Base-by-base conservation (phyloP, 2,888 invertebrate species). In the Drosophila koepferae region DNA sequence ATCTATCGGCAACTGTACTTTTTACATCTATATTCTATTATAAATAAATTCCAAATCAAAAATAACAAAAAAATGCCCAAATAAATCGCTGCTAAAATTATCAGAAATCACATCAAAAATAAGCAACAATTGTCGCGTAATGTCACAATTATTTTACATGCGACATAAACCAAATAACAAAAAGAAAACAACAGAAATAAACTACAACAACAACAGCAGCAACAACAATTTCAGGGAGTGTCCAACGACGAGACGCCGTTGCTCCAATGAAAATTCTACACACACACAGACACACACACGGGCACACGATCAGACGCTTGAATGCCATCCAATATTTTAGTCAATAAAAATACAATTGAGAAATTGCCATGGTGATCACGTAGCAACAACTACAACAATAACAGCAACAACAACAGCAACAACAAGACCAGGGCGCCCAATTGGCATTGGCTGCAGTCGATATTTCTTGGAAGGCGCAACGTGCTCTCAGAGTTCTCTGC, bases 331-430 rank as follows among this genome's bases (percentile, higher is more conserved):
- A 80, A 84, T 84, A 86, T 80, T 88, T 75, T 80, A 63, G 77
- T 86, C 89, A 86, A 86, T 88, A 90, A 88, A 88, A 85, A 77
- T 75, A 80, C 89, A 89, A 89, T 86, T 86, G 86, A 72, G 79
- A 83, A 83, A 83, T 91, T 91, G 87, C 86, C 87, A 90, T 89
- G 83, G 63, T 76, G 87, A 89, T 91, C 89, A 90, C 89, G 89
- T 90, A 80, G 80, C 74, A 68, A 51, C 74, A 74, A 54, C 74
- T 54, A 23, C 68, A 70, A 56, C 63, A 34, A 53, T 49, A 18
- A 63, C 64, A 63, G 67, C 64, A 58, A 34, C 51, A 63, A 40
- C 28, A 44, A 34, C 51, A 63, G 31, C 28, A 44, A 66, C 60
- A 63, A 58, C 41, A 40, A 63, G 48, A 75, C 55, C 46, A 53